These are phyloP conservation scores for Mus spretus DNA, from an alignment of 2,797 vertebrate genomes.

Conservation along the genomic window DNA sequence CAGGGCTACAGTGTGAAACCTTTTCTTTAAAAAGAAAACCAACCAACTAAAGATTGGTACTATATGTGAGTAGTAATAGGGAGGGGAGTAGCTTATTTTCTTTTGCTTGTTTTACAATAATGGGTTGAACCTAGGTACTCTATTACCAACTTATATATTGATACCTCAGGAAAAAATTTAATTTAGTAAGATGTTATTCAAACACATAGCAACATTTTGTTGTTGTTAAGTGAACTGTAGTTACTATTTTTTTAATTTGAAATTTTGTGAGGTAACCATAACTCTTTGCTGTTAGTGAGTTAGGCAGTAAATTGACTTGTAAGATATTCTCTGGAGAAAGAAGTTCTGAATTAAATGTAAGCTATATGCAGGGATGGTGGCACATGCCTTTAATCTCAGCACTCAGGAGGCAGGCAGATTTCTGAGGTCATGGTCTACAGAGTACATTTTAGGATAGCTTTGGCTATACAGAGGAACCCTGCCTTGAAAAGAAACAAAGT, in stretches of 20 bases:
- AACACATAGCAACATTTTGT: background rate
- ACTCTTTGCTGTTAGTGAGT: constrained; percentile 33
- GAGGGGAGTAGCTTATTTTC: background rate
- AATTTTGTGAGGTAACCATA: constrained; percentile 48
- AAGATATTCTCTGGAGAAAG: constrained; percentile 64
- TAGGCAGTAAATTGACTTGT: constrained; percentile 26
- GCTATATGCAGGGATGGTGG: background rate
- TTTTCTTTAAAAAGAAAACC: background rate
- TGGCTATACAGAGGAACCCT: background rate
- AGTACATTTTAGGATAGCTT: background rate
- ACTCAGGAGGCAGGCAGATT: background rate
- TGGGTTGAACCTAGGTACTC: background rate
- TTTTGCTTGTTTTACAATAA: background rate
- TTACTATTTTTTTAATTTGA: background rate
- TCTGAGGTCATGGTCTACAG: background rate
- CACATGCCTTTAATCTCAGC: background rate
- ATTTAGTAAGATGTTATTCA: constrained; percentile 57
- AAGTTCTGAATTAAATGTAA: constrained; percentile 67
- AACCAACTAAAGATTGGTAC: background rate
- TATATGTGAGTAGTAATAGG: constrained; percentile 20
- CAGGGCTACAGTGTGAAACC: background rate
- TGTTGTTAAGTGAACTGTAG: background rate
- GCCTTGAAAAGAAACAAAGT: background rate
- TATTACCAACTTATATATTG: background rate
- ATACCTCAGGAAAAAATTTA: background rate